Evolutionary conservation across 1,140 invertebrate species (phyloP), one percentile per base, ranked within the genome.

Genomic region (Neodiprion lecontei): DNA sequence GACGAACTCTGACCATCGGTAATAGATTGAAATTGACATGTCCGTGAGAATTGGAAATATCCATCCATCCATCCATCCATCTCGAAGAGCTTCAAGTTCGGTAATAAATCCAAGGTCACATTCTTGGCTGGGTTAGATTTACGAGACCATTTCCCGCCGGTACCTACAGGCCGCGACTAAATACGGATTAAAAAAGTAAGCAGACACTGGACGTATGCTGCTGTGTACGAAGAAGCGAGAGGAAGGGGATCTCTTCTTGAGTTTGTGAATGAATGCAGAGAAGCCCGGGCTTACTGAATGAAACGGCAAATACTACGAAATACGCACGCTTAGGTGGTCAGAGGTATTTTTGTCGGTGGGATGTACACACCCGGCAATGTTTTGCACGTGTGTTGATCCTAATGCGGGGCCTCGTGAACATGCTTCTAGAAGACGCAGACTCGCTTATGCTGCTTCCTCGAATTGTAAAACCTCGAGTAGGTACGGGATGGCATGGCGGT

Each of bases 101-200:
- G 53, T 17, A 61, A 5, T 9, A 61, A 14, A 61, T 9, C 53
- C 53, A 7, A 12, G 53, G 53, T 5, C 28, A 40, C 28, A 40
- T 61, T 61, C 53, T 61, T 61, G 53, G 5, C 11, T 9, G 11
- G 53, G 53, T 40, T 40, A 40, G 53, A 9, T 17, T 61, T 61
- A 61, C n/a, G 53, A 40, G 53, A 61, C 53, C 53, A 61, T 61
- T 61, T 61, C 53, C 53, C 53, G 53, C 53, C 53, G 53, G 53
- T 61, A 61, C 53, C n/a, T 17, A 61, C 11, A 61, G 53, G n/a
- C 53, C 53, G 53, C 53, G 5, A 61, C 53, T 61, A 61, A 61
- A 61, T 7, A 61, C 53, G 53, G 53, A 61, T 61, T 61, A 61
- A 61, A 61, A 61, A 61, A 61, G 53, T 61, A 61, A 61, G 53